Base-by-base conservation (phyloP, 2,797 vertebrate genomes). In the Anisognathus igniventris region DNA sequence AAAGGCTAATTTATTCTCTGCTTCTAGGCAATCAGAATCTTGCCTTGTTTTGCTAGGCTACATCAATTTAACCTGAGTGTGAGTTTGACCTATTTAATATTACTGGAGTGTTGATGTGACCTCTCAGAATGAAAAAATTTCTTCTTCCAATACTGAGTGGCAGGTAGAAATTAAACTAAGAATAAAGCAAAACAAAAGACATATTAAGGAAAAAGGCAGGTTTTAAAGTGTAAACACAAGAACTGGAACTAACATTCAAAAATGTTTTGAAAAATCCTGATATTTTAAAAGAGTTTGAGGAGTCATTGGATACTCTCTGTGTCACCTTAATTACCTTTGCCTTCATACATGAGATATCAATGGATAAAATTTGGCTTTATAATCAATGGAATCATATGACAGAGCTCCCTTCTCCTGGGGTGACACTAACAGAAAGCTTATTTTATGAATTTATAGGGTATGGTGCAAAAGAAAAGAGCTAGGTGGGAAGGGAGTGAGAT, bases 1-100 rank as follows among this genome's bases (percentile, higher is more conserved):
- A 65, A 90, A 84, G 21, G 6, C 21, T 78, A 51, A 88, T 90
- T 78, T 81, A 67, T 68, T 82, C 14, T 72, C 50, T 91, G 16
- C 20, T 89, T 71, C 48, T 62, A 58, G 22, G 24, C 25, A 92
- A 42, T 86, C 78, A 92, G 27, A 91, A 40, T 56, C 65, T 68
- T 73, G 24, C n/a, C 37, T 68, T 76, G 6, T 88, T 90, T 83
- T 70, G 4, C 18, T 86, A 67, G 56, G 20, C 10, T 80, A 12
- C 30, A 57, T 83, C 33, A 74, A 13, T 80, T 94, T 86, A 83
- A 86, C 24, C 17, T 77, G 19, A 68, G 8, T 45, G 15, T 39
- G 22, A 67, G 19, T 61, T 4, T 83, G 31, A 74, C 35, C 39
- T 60, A 21, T 51, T 60, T 77, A 83, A 54, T 88, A 80, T 74